Evolutionary conservation across 2,797 vertebrate genomes (phyloP), one percentile per base, ranked within the genome.

Genomic region (Xenops minutus): DNA sequence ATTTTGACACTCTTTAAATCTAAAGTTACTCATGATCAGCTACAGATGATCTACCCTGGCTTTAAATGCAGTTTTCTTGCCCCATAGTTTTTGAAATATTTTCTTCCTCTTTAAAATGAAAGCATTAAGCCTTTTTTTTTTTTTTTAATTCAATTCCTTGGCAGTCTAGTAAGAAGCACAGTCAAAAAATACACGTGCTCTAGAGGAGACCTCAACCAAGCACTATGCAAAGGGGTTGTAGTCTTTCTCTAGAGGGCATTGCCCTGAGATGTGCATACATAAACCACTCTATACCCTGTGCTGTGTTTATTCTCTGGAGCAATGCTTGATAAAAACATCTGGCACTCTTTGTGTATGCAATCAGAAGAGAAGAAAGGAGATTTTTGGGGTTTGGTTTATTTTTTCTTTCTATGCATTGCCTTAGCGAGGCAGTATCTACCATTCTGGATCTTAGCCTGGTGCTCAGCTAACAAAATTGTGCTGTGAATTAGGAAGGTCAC

Each of bases 61-160:
- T 93, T 92, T 80, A 68, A 96, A 83, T 83, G 67, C 76, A 85
- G 85, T 75, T 93, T 94, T 72, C 34, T 81, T 6, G 1, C 54
- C 48, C 59, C 34, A 36, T 48, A 61, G 36, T 61, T 73, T 66
- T 88, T 87, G 41, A 61, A 59, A 89, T 87, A 82, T 73, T 68
- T 92, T 68, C 61, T 86, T 54, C 61, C 48, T 89, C 58, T 95
- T 82, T 89, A 66, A 88, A 96, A 82, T 95, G 64, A 76, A 82
- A 41, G 15, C 6, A 54, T 63, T 92, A 54, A 81, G 63, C 12
- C 7, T 26, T 44, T 10, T 73, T 84, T 43, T 43, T 10, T 73
- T 41, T 27, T 19, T 23, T 39, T 7, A 66, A 36, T 29, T 64
- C 8, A 5, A 36, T 62, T 86, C 66, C 29, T 79, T 22, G 67